Evolutionary conservation across 2,888 invertebrate species (phyloP).

Genomic region (Neoaliturus tenellus): DNA sequence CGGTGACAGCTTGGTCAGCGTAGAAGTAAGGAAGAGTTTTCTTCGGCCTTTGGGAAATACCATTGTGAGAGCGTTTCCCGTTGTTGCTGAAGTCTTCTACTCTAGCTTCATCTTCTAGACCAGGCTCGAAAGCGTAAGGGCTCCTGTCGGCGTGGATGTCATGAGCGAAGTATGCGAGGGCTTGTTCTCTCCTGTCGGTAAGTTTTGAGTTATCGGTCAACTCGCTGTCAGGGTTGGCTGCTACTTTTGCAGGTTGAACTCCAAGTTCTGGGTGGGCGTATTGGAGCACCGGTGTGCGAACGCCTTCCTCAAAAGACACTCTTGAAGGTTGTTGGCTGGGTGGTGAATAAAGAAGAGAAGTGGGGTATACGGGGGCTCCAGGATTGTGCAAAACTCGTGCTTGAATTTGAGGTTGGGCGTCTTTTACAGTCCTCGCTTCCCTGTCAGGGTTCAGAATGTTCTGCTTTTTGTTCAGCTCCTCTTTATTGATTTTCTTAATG

Average conservation of each 20-base stretch:
- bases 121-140: slow-evolving; percentile 74
- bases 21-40: slow-evolving; percentile 63
- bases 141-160: slow-evolving; percentile 77
- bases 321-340: slow-evolving; percentile 73
- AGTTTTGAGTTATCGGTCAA: slow-evolving; percentile 45
- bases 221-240: slow-evolving; percentile 44
- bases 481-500: slow-evolving; percentile 81
- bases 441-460: slow-evolving; percentile 15
- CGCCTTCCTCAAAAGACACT: slow-evolving; percentile 81
- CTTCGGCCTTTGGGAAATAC: slow-evolving; percentile 61
- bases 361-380: slow-evolving; percentile 78
- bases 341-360: slow-evolving; percentile 78
- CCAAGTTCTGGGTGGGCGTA: slow-evolving; percentile 89
- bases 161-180: slow-evolving; percentile 73
- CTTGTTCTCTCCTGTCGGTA: slow-evolving; percentile 63
- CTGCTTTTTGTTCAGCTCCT: slow-evolving; percentile 71
- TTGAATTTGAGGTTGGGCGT: slow-evolving; percentile 75
- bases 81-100: slow-evolving; percentile 63
- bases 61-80: slow-evolving; percentile 63
- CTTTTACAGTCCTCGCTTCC: slow-evolving; percentile 14
- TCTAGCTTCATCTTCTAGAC: slow-evolving; percentile 66
- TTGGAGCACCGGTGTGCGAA: slow-evolving; percentile 84
- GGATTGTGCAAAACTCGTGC: slow-evolving; percentile 83
- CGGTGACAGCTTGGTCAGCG: slow-evolving; percentile 57
- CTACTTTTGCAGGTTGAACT: slow-evolving; percentile 82